These are phyloP conservation scores for Sycobia sp. DNA, from an alignment of 1,140 invertebrate species.

Conservation along the genomic window DNA sequence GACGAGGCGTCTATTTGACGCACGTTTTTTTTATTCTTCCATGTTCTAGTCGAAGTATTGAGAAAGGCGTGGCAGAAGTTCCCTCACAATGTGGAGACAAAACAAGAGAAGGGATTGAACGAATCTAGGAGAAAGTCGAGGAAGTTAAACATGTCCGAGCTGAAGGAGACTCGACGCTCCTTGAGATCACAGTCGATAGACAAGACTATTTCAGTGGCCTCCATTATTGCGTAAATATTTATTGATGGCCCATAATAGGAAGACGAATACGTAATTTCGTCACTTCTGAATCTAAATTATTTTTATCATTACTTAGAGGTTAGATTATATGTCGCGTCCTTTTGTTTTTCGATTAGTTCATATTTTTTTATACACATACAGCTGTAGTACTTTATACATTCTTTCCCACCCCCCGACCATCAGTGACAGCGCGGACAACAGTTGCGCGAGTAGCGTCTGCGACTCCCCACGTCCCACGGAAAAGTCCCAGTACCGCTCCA, in stretches of 20 bases:
- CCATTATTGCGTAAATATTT: constrained; percentile 1
- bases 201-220: constrained; percentile 29
- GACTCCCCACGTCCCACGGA: constrained; percentile 35
- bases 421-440: constrained; percentile 39
- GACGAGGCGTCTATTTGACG: too few species aligned
- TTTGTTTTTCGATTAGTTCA: too few species aligned
- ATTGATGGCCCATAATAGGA: too few species aligned
- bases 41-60: constrained; percentile 32
- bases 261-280: too few species aligned
- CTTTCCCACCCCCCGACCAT: background rate
- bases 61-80: constrained; percentile 35
- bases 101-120: constrained; percentile 11
- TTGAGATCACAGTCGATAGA: constrained; percentile 40
- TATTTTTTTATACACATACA: too few species aligned
- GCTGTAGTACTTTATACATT: too few species aligned
- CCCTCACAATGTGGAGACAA: constrained; percentile 16
- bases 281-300: too few species aligned
- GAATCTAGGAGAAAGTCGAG: constrained; percentile 29
- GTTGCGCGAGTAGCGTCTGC: constrained; percentile 40
- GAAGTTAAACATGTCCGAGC: constrained; percentile 24
- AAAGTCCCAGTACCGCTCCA: constrained; percentile 35
- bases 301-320: too few species aligned
- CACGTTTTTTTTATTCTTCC: too few species aligned
- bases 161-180: constrained; percentile 36
- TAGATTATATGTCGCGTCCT: too few species aligned